Percentiles rank a stretch among this genome's conserved stretches.
These are phyloP conservation scores for Lonchura striata DNA, from an alignment of 2,113 vertebrate species.

Conservation along the genomic window DNA sequence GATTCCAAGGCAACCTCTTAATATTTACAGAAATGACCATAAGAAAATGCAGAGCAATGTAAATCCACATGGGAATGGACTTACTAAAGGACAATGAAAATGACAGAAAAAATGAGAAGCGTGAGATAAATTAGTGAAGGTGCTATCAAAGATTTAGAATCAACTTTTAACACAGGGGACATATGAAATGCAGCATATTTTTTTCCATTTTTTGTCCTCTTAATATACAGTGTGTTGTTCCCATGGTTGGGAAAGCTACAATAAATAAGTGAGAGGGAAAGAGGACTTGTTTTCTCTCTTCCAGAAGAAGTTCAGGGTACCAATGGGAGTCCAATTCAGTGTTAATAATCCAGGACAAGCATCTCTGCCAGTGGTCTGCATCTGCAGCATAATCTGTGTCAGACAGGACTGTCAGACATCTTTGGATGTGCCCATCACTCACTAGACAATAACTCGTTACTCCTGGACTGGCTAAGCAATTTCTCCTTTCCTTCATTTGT, in stretches of 20 bases:
- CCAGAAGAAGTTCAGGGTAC: background rate
- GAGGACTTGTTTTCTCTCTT: background rate
- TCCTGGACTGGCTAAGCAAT: background rate
- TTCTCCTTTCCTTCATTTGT: background rate
- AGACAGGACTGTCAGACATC: background rate
- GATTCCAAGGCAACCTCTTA: background rate
- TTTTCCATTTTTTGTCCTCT: background rate
- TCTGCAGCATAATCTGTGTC: background rate
- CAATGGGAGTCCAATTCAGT: fast-evolving
- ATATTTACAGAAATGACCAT: background rate
- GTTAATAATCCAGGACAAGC: background rate
- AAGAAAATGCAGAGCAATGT: background rate
- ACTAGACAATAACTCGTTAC: background rate
- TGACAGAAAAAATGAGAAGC: background rate
- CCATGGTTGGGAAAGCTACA: background rate
- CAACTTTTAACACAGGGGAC: background rate
- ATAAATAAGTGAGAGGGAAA: background rate
- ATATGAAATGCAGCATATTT: background rate
- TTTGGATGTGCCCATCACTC: background rate
- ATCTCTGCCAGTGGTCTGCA: background rate
- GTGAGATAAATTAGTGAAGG: background rate
- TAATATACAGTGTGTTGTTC: background rate
- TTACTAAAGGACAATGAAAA: background rate
- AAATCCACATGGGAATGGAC: background rate
- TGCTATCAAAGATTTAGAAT: background rate